Evolutionary conservation across 2,888 invertebrate species (phyloP), one percentile per base, ranked within the genome.

Genomic region (Ecdyonurus torrentis): DNA sequence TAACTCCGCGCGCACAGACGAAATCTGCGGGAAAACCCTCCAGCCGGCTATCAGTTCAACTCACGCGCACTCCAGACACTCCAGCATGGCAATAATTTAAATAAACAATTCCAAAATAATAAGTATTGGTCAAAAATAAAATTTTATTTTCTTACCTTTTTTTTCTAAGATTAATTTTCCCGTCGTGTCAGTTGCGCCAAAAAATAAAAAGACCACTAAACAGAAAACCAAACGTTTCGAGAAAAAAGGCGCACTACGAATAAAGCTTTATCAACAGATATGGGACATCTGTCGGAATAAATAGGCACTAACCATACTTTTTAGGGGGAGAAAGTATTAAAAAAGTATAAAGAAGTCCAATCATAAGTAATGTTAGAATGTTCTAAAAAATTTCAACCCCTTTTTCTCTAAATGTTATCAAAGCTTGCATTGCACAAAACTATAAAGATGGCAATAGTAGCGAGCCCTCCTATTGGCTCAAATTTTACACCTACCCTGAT

Each of bases 241-340:
- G 61, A 63, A 63, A 63, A 63, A 63, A 63, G 61, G 60, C 61
- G 61, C 61, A 63, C 61, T 60, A 63, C 63, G 61, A 61, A 63
- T 63, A 63, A 63, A 59, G 61, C 73, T 74, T 74, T 73, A 74
- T 74, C 72, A 73, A 71, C 77, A 76, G 77, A 53, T 59, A 79
- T 80, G 79, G 80, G 80, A 80, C 81, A 80, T 81, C 80, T 80
- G 80, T 78, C 78, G 80, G 80, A 80, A 80, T 80, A 79, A 80
- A 78, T 79, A 77, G 75, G 77, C 79, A 80, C 80, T 80, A 80
- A 63, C 61, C 63, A 55, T 55, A 55, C 55, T 55, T 55, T 55
- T 61, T 61, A 61, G 61, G 60, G 61, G 20, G 24, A 60, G 55
- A 55, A 22, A 55, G n/a, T 20, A 20, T 55, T 20, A 55, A 55